phyloP scores from a whole-genome alignment of 2,797 vertebrate genomes.

The Gila robusta region DNA sequence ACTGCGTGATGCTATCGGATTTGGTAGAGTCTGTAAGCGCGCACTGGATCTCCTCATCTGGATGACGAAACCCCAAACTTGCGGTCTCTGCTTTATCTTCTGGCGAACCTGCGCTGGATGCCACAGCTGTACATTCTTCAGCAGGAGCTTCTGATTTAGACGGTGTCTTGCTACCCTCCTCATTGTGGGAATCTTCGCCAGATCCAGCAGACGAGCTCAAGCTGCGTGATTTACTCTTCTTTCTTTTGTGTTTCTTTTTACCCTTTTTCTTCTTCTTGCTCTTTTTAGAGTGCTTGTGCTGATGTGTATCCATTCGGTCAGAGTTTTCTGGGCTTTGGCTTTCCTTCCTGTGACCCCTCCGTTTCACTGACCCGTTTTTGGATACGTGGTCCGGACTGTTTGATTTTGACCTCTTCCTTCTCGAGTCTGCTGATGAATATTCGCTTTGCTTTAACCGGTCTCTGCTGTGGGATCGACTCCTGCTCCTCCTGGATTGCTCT shows the following conservation, averaged over 20 bases:
- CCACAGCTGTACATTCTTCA: slow-evolving; percentile 14
- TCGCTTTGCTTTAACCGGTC: slow-evolving; percentile 52
- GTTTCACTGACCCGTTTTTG: slow-evolving; percentile 65
- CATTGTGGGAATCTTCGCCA: slow-evolving; percentile 62
- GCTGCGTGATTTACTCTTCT: slow-evolving; percentile 64
- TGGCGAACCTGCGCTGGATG: slow-evolving; percentile 1
- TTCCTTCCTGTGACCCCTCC: slow-evolving; percentile 54
- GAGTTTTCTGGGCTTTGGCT: slow-evolving; percentile 65
- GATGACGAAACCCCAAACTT: neutral
- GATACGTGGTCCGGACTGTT: slow-evolving; percentile 55
- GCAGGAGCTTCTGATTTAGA: neutral
- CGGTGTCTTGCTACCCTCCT: slow-evolving; percentile 16
- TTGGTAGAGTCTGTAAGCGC: neutral
- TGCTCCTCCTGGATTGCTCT: slow-evolving; percentile 63
- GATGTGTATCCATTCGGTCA: slow-evolving; percentile 54
- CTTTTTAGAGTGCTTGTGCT: slow-evolving; percentile 79
- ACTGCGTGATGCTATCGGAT: neutral
- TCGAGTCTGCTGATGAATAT: slow-evolving; percentile 50
- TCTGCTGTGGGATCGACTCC: slow-evolving; percentile 61
- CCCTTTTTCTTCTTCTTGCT: slow-evolving; percentile 80
- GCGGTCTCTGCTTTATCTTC: slow-evolving; percentile 22
- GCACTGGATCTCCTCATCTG: slow-evolving; percentile 24
- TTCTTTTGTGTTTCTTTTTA: slow-evolving; percentile 79
- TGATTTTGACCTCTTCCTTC: slow-evolving; percentile 49
- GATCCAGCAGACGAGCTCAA: slow-evolving; percentile 72